Base-by-base conservation (phyloP, 2,797 vertebrate species). In the Acestrorhynchus altus region DNA sequence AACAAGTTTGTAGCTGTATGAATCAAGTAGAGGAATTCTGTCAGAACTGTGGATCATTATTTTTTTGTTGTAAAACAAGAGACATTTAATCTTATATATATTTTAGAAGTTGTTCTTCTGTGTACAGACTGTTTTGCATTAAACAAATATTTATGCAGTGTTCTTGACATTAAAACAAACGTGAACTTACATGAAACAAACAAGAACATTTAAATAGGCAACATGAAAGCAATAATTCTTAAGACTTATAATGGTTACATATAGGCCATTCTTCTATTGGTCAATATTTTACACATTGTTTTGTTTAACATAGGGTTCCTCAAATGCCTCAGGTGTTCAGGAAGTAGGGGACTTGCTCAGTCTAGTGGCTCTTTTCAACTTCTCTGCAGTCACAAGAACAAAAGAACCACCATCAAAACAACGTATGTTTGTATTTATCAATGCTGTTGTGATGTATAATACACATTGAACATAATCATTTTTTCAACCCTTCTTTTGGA, bases 291-390 rank as follows among this genome's bases (percentile, higher is more conserved):
- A 54, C n/a, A 13, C 22, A 10, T 24, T 56, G 0, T 35, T 51
- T 47, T 70, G n/a, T 40, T 63, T 35, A n/a, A 40, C 15, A 7
- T 59, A 83, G 81, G 63, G 52, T 22, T 42, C 51, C 35, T 69
- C 72, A 10, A 35, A 74, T 51, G 64, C 71, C 0, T 90, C 92
- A 20, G 93, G 92, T 0, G 89, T 93, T 64, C 90, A 86, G 65
- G 90, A 92, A 49, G 90, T 94, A 4, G 74, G 85, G 0, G 92
- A 96, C 83, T 91, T 99, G 83, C 92, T 99, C 86, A 96, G 90
- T 83, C 98, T 96, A 0, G 35, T 94, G 67, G 94, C 95, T 64
- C 89, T 99, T 73, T 95, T 99, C 87, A 90, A 85, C 51, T 99
- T 99, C 86, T 92, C 95, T 2, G 96, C 97, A 0, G 90, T 98